Conservation (phyloP, 2,888 invertebrate genomes). For the Gymnosoma rotundatum region DNA sequence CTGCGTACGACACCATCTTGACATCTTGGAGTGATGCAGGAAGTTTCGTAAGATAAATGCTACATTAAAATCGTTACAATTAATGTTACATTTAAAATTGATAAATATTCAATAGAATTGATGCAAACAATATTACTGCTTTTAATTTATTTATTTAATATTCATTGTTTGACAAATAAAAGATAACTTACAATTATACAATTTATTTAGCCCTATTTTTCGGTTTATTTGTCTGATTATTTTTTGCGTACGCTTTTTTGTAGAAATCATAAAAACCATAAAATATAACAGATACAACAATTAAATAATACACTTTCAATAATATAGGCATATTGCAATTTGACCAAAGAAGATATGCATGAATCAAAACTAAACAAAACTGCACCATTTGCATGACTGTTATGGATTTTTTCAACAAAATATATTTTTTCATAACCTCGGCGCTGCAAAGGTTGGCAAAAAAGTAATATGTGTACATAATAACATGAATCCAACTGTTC, state of each 20-base stretch:
- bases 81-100: no score
- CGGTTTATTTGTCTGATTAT: background rate
- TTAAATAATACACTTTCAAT: slow-evolving; percentile 84
- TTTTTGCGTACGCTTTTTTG: slow-evolving; percentile 83
- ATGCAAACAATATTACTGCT: no score
- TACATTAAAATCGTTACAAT: no score
- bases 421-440: slow-evolving; percentile 83
- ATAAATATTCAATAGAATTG: no score
- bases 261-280: slow-evolving; percentile 89
- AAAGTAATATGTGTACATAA: slow-evolving; percentile 91
- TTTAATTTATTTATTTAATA: no score
- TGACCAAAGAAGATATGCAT: slow-evolving; percentile 81
- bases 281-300: slow-evolving; percentile 86
- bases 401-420: slow-evolving; percentile 85
- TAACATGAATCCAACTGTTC: slow-evolving; percentile 87
- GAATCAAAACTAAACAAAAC: slow-evolving; percentile 86
- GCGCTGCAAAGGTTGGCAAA: slow-evolving; percentile 85
- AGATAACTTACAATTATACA: no score
- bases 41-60: no score
- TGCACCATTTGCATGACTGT: slow-evolving; percentile 88
- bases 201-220: slow-evolving; percentile 28
- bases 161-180: no score
- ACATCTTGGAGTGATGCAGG: no score
- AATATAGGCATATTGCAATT: slow-evolving; percentile 84
- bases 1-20: no score